phyloP scores from a whole-genome alignment of 2,797 vertebrate species.

The Manis pentadactyla region DNA sequence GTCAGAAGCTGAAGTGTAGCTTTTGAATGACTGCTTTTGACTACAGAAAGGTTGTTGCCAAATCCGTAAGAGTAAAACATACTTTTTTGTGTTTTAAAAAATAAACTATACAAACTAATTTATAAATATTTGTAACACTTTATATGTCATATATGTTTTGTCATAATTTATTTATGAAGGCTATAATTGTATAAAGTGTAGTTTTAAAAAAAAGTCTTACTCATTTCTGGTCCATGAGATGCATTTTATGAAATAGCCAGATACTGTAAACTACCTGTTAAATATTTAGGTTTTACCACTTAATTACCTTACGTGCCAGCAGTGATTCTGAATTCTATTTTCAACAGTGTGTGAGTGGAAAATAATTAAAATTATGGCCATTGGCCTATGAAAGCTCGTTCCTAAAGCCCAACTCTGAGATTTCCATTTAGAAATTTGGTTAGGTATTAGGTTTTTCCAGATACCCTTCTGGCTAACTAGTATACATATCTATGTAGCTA shows the following conservation, averaged over 20 bases:
- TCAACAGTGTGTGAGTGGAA: background rate
- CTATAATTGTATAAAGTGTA: background rate
- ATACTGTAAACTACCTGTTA: background rate
- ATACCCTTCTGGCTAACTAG: background rate
- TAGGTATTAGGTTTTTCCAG: background rate
- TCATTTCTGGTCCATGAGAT: slow-evolving; percentile 19
- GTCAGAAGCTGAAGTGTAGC: background rate
- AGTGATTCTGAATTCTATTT: slow-evolving; percentile 7
- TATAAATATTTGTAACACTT: slow-evolving; percentile 37
- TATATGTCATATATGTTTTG: background rate
- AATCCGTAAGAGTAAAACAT: background rate
- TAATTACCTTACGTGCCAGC: background rate
- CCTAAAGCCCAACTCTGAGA: background rate
- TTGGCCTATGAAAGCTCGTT: background rate
- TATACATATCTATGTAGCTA: background rate
- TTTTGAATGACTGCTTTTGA: slow-evolving; percentile 31
- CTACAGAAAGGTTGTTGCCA: slow-evolving; percentile 3
- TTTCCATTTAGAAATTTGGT: slow-evolving; percentile 1
- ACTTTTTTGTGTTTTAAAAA: slow-evolving; percentile 19
- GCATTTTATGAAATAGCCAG: slow-evolving; percentile 34
- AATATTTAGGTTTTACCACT: background rate
- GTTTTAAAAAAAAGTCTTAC: background rate
- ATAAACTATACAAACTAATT: slow-evolving; percentile 13
- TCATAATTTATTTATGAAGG: slow-evolving; percentile 13
- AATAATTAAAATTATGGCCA: background rate